Base-by-base conservation (phyloP, 2,113 vertebrate species). In the Cyprinodon brontotheroides region DNA sequence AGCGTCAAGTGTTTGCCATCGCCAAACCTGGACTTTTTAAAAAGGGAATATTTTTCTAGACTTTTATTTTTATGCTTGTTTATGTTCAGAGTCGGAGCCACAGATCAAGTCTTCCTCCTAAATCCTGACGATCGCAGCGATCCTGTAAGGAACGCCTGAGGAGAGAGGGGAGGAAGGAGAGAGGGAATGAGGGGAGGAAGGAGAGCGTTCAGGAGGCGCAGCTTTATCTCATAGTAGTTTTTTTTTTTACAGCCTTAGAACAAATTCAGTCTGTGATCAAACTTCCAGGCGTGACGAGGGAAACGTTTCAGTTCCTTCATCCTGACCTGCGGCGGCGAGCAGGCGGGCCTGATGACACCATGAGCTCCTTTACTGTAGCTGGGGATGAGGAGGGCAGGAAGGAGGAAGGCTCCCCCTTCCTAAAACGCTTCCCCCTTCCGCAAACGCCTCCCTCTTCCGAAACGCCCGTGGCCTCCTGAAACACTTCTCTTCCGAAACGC, bases 61-160 rank as follows among this genome's bases (percentile, higher is more conserved):
- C 47, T 38, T 78, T 75, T 13, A 20, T 20, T n/a, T 57, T 50
- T 53, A 17, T 39, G 39, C 70, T 75, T 57, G 38, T 74, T 17
- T 70, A 15, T 77, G 20, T 66, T 80, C 64, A 60, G 68, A 81
- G 50, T 81, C 45, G 17, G 11, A 72, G 80, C 85, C 81, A 73
- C 77, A 72, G 22, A 83, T 72, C 40, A 13, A 78, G 84, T 87
- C 86, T 86, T 91, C 80, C 88, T 80, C 78, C 87, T 76, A 11
- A 68, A 65, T 59, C 22, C 45, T 79, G 71, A 78, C 29, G 29
- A 29, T 1, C 1, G 29, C 29, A 29, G 29, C 29, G 29, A 29
- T 29, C 29, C 29, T 29, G 29, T 29, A 29, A 29, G 29, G 29
- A 29, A 29, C 1, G 29, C 29, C 29, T 29, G 29, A 29, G 29